Evolutionary conservation across 1,140 invertebrate genomes (phyloP), one percentile per base, ranked within the genome.

Genomic region (Coelopa frigida): DNA sequence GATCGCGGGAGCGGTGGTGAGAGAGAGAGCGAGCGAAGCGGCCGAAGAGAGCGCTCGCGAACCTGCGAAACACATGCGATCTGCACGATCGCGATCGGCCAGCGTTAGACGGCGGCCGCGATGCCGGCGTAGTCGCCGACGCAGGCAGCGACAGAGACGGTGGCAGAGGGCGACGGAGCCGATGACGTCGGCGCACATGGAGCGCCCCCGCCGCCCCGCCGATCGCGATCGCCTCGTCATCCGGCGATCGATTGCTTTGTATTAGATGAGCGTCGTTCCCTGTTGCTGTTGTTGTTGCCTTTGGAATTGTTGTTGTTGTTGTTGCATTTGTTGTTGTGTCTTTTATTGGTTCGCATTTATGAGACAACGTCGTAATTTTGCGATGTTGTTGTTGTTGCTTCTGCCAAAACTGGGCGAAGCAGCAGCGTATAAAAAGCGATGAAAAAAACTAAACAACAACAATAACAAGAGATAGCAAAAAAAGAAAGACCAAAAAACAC

Each of bases 331-430:
- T n/a, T n/a, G n/a, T n/a, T n/a, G n/a, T n/a, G n/a, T n/a, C n/a
- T n/a, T n/a, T n/a, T n/a, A n/a, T n/a, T n/a, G n/a, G n/a, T n/a
- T n/a, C n/a, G n/a, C n/a, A n/a, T n/a, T n/a, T n/a, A n/a, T n/a
- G n/a, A n/a, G n/a, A n/a, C n/a, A n/a, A n/a, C n/a, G n/a, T n/a
- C n/a, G 27, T 29, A 29, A 29, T 29, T 29, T 8, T 29, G 27
- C 14, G 27, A 29, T 29, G 27, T 8, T 14, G 27, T n/a, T n/a
- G n/a, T n/a, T n/a, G n/a, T n/a, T n/a, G n/a, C n/a, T n/a, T n/a
- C n/a, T n/a, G n/a, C n/a, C n/a, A n/a, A 51, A 56, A 56, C 59
- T 64, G 62, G 62, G 62, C 62, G 62, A 63, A 65, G 62, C 59
- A 63, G 47, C n/a, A 43, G 12, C 8, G 20, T 24, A 18, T 39